Evolutionary conservation across 2,888 invertebrate genomes (phyloP).

Genomic region (Anoncus sp.): DNA sequence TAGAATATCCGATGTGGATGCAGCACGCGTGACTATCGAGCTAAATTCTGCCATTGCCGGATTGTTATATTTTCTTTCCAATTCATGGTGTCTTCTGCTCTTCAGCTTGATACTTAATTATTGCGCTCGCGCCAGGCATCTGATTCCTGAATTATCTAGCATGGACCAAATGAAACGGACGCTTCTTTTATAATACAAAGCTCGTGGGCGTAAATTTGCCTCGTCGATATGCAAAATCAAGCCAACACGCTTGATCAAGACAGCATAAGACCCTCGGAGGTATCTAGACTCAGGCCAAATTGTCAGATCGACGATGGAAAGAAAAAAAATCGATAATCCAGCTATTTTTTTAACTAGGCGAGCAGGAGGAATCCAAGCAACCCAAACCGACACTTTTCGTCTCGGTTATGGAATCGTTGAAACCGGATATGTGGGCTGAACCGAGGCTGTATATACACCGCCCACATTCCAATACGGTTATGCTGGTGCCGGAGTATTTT

Average conservation of each 20-base stretch:
- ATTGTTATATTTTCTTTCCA: too few relatives aligned
- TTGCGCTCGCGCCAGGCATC: too few relatives aligned
- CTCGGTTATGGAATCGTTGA: conserved; percentile 10
- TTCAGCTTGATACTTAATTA: too few relatives aligned
- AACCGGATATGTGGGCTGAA: conserved; percentile 54
- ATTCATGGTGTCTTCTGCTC: too few relatives aligned
- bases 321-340: conserved; percentile 78
- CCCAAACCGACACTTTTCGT: not conserved
- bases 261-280: conserved; percentile 70
- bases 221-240: conserved; percentile 74
- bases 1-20: not conserved
- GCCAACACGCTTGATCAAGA: conserved; percentile 73
- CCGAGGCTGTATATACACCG: conserved; percentile 15
- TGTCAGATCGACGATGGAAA: conserved; percentile 70
- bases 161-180: too few relatives aligned
- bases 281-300: conserved; percentile 40
- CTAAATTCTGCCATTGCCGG: too few relatives aligned
- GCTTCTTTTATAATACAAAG: too few relatives aligned
- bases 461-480: conserved; percentile 25
- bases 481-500: too few relatives aligned
- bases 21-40: too few relatives aligned
- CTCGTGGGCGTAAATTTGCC: conserved; percentile 33
- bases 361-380: conserved; percentile 68
- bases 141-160: too few relatives aligned
- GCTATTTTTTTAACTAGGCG: conserved; percentile 78